Base-by-base conservation (phyloP, 2,888 invertebrate genomes). In the Tachina lurida region DNA sequence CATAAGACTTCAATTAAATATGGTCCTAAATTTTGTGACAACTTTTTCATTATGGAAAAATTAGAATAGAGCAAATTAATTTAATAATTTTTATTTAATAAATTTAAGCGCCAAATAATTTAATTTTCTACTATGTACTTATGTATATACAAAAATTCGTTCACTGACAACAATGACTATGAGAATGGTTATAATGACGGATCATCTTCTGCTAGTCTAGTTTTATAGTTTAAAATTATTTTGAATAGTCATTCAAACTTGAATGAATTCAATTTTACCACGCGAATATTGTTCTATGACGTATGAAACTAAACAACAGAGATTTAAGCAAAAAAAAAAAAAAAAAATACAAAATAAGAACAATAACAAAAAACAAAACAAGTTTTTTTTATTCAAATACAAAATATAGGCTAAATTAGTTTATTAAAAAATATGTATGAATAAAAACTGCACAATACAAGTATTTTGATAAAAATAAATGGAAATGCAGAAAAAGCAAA, bases 181-280 rank as follows among this genome's bases (percentile, higher is more conserved):
- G 49, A 74, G 39, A 31, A 74, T 67, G 63, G 65, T 41, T 4
- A 82, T 82, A 68, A 65, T 71, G 76, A 82, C 82, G 76, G 82
- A 63, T 76, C 82, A 82, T 82, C 82, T 63, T 82, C 71, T 82
- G 17, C 41, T 58, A 62, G 47, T 60, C 71, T 63, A 82, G 17
- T 31, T 49, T 82, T 75, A 31, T 31, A 68, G 62, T 71, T 71
- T 56, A 52, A 76, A 70, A 63, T 65, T 10, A 63, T 76, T 82
- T 82, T 82, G 82, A 82, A 82, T 43, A 82, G 82, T 82, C 82
- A 82, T 82, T 76, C 56, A 52, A 76, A 82, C 58, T 19, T 22
- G 22, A 60, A 43, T 76, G 58, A 71, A 62, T 71, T 65, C 31
- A 58, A 54, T 76, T 76, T 65, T 31, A 65, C 63, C 17, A 76